Evolutionary conservation across 2,888 invertebrate genomes (phyloP).

Genomic region (Phytoseiulus persimilis): DNA sequence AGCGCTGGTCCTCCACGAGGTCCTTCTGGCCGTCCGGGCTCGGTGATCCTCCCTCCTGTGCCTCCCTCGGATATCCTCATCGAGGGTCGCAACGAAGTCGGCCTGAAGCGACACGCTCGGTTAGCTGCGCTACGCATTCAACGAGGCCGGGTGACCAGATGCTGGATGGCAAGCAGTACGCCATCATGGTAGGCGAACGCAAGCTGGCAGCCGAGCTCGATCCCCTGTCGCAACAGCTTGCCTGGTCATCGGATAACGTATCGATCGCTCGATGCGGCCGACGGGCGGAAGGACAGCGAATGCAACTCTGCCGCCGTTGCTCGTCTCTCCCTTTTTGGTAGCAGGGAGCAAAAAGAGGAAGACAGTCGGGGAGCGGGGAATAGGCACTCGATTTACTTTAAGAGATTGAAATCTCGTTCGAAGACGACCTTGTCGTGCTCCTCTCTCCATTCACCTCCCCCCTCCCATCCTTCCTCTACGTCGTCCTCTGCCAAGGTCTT

Average conservation of each 20-base stretch:
- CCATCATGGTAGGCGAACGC: background rate
- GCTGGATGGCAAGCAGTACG: background rate
- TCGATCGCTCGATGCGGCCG: background rate
- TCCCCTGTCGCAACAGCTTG: slow-evolving; percentile 30
- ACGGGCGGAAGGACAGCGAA: slow-evolving; percentile 14
- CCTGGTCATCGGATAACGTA: slow-evolving; percentile 11
- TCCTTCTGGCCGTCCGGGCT: background rate
- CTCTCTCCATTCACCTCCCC: background rate
- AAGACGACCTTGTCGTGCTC: background rate
- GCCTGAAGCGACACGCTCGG: background rate
- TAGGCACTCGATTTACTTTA: background rate
- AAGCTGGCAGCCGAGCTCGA: background rate
- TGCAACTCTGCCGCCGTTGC: background rate
- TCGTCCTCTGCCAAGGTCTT: background rate
- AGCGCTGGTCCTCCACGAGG: background rate
- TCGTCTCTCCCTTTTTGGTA: background rate
- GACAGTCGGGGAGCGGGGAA: background rate
- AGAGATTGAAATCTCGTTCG: slow-evolving; percentile 31
- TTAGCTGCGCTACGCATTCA: background rate
- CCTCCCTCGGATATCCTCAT: background rate
- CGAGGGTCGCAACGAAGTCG: background rate
- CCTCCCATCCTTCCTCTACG: background rate
- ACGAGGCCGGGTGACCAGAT: background rate
- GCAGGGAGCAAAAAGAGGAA: background rate
- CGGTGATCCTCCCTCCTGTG: background rate